Evolutionary conservation across 2,888 invertebrate species (phyloP), one percentile per base, ranked within the genome.

Genomic region (Cephonodes hylas): DNA sequence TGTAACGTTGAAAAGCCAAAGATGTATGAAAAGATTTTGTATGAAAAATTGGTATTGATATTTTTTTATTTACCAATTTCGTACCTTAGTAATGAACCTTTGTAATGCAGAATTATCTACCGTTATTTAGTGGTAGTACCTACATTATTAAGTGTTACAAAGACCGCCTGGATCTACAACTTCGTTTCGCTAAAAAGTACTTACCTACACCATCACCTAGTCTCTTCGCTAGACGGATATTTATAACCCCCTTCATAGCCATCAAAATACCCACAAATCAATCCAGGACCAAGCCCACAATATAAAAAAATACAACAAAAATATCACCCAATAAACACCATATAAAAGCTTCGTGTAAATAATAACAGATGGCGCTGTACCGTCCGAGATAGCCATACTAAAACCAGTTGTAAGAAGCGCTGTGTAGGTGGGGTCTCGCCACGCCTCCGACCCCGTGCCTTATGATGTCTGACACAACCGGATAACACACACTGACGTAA

Each of bases 381-480:
- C 27, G 62, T 61, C 25, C 38, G 27, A 53, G 42, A 25, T 53
- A 25, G 60, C 60, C 42, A 60, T 60, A 42, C 60, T 38, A 38
- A 23, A 66, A 73, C 73, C 70, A 70, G 75, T 73, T 66, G 67
- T 63, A 63, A 69, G 61, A 66, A 67, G 59, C 48, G 48, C 60
- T 62, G 61, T 31, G 64, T 63, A 70, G 72, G 77, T 74, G 69
- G 77, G 73, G 68, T 75, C 71, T 63, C 67, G 70, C 67, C 64
- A 64, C 72, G 77, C 77, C 73, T 70, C 72, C 70, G 63, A 65
- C 67, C 20, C 42, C 25, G 48, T 60, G 25, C 25, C 60, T 38
- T 13, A 45, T 42, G 53, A 34, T 25, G 20, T 60, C 42, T 53
- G 60, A 60, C 59, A 59, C 42, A 13, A 38, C 7, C 42, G 60